These are phyloP conservation scores for Amphipyra berbera DNA, from an alignment of 2,888 invertebrate genomes.

Conservation along the genomic window DNA sequence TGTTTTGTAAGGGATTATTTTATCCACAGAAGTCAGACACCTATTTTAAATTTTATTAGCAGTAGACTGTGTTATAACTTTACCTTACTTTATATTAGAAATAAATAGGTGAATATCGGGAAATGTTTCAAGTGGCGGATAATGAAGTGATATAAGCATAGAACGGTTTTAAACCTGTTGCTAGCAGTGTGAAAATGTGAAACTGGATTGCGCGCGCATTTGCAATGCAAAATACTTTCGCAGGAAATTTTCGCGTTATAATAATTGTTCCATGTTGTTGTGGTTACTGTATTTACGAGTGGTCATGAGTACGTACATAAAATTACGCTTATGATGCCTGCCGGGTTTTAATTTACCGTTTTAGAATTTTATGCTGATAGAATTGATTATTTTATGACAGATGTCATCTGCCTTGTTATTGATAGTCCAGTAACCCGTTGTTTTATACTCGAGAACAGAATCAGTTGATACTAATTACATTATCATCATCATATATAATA, in stretches of 20 bases:
- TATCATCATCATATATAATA: no score
- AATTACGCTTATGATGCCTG: conserved; percentile 1
- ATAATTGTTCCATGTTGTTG: conserved; percentile 28
- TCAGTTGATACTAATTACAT: no score
- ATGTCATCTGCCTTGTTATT: no score
- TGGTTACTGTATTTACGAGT: conserved; percentile 18
- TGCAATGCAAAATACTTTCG: conserved; percentile 40
- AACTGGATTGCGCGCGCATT: conserved; percentile 41
- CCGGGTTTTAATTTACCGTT: conserved; percentile 14
- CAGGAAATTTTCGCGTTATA: conserved; percentile 45
- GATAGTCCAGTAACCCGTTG: no score
- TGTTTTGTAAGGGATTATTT: no score
- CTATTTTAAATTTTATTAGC: no score
- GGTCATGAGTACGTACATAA: conserved; percentile 10
- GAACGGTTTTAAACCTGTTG: conserved; percentile 34
- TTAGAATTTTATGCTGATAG: background rate
- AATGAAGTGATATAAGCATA: conserved; percentile 19
- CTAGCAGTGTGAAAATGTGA: conserved; percentile 42
- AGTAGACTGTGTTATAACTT: background rate
- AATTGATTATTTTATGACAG: no score
- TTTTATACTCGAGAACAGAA: no score
- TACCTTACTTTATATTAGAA: background rate
- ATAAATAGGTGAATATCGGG: conserved; percentile 10
- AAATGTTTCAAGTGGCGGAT: conserved; percentile 7
- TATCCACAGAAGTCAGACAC: no score